phyloP scores from a whole-genome alignment of 2,888 invertebrate genomes.

The Arctia plantaginis region DNA sequence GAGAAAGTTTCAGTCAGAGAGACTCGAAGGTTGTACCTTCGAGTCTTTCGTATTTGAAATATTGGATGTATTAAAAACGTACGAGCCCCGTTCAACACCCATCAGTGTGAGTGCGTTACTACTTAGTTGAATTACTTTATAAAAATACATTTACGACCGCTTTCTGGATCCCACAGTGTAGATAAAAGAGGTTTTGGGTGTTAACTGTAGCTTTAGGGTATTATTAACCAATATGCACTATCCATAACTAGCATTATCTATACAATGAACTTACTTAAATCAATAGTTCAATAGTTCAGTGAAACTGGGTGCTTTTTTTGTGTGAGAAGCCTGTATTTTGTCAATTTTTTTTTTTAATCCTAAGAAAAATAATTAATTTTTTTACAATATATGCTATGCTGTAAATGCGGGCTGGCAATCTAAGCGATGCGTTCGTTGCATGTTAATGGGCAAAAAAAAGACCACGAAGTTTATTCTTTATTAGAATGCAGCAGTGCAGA shows the following conservation, averaged over 20 bases:
- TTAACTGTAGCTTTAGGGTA: not conserved
- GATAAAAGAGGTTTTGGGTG: not conserved
- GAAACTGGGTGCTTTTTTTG: not conserved
- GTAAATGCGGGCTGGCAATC: too few relatives aligned
- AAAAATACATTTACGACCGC: not conserved
- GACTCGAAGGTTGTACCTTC: too few relatives aligned
- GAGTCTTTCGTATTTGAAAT: not conserved
- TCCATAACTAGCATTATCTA: too few relatives aligned
- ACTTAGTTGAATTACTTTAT: not conserved
- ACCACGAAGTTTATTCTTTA: not conserved
- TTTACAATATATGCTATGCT: not conserved
- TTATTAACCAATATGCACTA: too few relatives aligned
- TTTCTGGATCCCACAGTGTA: not conserved
- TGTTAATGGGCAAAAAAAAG: too few relatives aligned
- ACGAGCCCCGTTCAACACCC: not conserved
- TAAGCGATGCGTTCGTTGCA: too few relatives aligned
- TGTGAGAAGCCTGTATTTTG: not conserved
- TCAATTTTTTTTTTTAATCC: not conserved
- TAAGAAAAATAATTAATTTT: not conserved
- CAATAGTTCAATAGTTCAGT: not conserved
- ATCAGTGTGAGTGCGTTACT: not conserved
- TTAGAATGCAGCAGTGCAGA: not conserved
- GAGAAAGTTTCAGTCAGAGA: not conserved
- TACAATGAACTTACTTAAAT: too few relatives aligned
- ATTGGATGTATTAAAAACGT: not conserved